Percentiles rank a stretch among this genome's conserved stretches.
Evolutionary conservation across 2,888 invertebrate species (phyloP).

Genomic region (Ptychoptera contaminata): DNA sequence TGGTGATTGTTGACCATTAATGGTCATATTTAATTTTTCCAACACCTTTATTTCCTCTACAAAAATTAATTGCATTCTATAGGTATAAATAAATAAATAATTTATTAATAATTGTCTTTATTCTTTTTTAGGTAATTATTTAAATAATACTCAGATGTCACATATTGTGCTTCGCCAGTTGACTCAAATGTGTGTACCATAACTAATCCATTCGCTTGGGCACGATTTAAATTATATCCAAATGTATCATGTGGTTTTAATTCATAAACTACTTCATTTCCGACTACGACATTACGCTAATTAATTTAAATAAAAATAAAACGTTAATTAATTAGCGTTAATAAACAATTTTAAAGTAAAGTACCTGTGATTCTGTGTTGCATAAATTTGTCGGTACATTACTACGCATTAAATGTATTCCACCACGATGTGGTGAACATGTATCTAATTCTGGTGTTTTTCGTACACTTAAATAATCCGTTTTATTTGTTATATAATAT

Average conservation of each 20-base stretch:
- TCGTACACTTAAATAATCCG: slow-evolving; percentile 25
- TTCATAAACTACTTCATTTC: slow-evolving; percentile 28
- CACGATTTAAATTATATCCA: slow-evolving; percentile 25
- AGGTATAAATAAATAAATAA: background rate
- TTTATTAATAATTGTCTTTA: background rate
- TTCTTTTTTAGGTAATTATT: no score
- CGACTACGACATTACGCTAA: slow-evolving; percentile 28
- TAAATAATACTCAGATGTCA: slow-evolving; percentile 27
- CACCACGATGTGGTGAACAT: slow-evolving; percentile 25
- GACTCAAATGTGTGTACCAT: slow-evolving; percentile 30
- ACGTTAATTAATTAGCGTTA: no score
- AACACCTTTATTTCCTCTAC: slow-evolving; percentile 24
- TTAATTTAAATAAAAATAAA: background rate
- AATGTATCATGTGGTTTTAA: slow-evolving; percentile 25
- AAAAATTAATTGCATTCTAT: slow-evolving; percentile 23
- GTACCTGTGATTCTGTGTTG: background rate
- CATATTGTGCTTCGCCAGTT: slow-evolving; percentile 29
- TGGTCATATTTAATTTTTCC: slow-evolving; percentile 24
- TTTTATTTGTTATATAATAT: slow-evolving; percentile 29
- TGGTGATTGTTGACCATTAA: slow-evolving; percentile 23
- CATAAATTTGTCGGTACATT: slow-evolving; percentile 30
- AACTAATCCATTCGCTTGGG: slow-evolving; percentile 27
- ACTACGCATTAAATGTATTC: slow-evolving; percentile 27
- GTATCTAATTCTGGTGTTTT: slow-evolving; percentile 30
- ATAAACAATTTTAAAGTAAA: background rate